A percentile compares a stretch with the other conserved stretches of the same genome.
Conservation (phyloP, 2,797 vertebrate species). For the Mormyrops boulengeri region DNA sequence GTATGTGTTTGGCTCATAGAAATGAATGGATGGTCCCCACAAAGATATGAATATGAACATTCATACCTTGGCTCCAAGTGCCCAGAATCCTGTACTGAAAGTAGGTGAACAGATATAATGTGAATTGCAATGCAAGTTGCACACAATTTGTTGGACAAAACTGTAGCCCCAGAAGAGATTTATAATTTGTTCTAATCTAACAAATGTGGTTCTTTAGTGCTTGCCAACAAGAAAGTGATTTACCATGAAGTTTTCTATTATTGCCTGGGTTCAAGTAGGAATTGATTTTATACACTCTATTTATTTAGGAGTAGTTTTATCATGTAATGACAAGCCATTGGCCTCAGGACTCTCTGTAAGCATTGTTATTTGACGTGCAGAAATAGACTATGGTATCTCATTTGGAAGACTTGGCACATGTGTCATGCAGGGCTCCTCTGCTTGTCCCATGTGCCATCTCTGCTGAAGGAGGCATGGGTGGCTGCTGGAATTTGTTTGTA, state of each 20-base stretch:
- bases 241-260: not conserved
- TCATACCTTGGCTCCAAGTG: not conserved
- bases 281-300: not conserved
- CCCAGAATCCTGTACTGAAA: not conserved
- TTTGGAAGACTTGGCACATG: not conserved
- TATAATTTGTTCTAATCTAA: not conserved
- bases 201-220: not conserved
- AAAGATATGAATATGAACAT: not conserved
- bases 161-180: not conserved
- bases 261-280: not conserved
- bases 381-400: not conserved
- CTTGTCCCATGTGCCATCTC: not conserved
- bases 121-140: not conserved
- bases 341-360: not conserved
- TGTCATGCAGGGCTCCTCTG: not conserved
- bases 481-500: slow-evolving; percentile 66
- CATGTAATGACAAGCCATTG: not conserved
- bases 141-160: not conserved
- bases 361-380: not conserved
- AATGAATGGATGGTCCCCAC: not conserved
- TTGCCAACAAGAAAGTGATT: not conserved
- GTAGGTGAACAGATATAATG: not conserved
- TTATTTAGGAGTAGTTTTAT: not conserved
- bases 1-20: not conserved
- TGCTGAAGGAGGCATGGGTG: not conserved